phyloP scores from a whole-genome alignment of 2,888 invertebrate genomes.

The Harmothoe impar region DNA sequence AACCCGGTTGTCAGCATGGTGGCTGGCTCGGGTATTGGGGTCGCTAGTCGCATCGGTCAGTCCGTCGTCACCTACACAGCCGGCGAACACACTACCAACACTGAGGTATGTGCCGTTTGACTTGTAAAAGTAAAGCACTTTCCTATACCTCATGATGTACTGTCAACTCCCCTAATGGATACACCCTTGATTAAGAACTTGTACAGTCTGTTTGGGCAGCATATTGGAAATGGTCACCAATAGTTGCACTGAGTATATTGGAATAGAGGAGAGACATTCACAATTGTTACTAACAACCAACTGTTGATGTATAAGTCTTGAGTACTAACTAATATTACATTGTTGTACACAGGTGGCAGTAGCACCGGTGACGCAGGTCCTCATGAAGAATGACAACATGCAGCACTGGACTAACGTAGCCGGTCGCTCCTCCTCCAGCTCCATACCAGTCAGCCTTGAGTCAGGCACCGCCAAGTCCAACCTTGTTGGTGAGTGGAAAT shows the following conservation, averaged over 20 bases:
- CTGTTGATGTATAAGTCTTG: too few species aligned
- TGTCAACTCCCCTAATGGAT: too few species aligned
- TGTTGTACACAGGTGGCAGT: constrained; percentile 74
- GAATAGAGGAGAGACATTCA: too few species aligned
- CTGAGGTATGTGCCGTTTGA: constrained; percentile 73
- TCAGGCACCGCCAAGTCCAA: constrained; percentile 52
- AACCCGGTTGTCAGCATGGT: constrained; percentile 72
- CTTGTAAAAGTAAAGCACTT: too few species aligned
- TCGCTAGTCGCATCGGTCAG: constrained; percentile 74
- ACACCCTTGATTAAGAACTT: too few species aligned
- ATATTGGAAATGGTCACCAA: too few species aligned
- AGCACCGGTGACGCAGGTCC: constrained; percentile 72
- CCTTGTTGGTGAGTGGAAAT: constrained; percentile 53
- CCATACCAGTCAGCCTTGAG: constrained; percentile 73
- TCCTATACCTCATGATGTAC: too few species aligned
- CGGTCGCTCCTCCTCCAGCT: constrained; percentile 68
- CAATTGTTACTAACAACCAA: too few species aligned
- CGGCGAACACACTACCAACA: constrained; percentile 75
- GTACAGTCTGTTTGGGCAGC: too few species aligned
- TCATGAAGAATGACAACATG: constrained; percentile 70
- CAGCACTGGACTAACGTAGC: constrained; percentile 76
- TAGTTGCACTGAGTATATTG: too few species aligned
- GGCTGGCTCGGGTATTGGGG: constrained; percentile 73
- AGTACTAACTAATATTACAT: constrained; percentile 2
- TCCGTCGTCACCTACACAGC: constrained; percentile 74